A percentile compares a stretch with the other conserved stretches of the same genome.
Conservation (phyloP, 2,797 vertebrate species). For the Epinephelus awoara region DNA sequence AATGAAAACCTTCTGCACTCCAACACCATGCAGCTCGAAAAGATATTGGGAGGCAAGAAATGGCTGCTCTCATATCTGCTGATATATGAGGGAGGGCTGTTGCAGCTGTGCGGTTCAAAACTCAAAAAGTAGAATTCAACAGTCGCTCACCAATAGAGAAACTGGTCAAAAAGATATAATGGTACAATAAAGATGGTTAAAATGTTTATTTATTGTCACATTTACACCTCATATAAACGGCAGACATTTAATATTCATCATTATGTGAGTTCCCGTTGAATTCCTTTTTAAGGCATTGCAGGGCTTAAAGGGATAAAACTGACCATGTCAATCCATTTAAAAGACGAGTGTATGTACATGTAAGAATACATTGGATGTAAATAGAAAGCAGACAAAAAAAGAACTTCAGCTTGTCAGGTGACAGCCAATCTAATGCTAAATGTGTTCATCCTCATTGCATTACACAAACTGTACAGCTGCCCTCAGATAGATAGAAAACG, state of each 20-base stretch:
- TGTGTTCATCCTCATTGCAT: background rate
- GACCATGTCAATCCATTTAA: conserved; percentile 66
- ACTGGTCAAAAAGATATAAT: background rate
- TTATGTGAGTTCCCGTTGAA: conserved; percentile 4
- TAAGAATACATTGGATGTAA: conserved; percentile 53
- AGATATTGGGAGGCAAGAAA: background rate
- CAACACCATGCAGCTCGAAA: background rate
- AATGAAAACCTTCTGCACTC: conserved; percentile 7
- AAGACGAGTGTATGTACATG: conserved; percentile 72
- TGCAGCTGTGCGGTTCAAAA: background rate
- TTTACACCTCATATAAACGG: background rate
- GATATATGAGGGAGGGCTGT: background rate
- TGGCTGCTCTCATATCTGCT: background rate
- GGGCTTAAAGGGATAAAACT: conserved; percentile 65
- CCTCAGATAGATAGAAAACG: conserved; percentile 27
- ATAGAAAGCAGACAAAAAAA: conserved; percentile 32
- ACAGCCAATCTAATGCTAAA: conserved; percentile 26
- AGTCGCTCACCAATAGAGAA: conserved; percentile 1
- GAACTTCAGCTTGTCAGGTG: background rate
- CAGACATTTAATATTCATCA: background rate
- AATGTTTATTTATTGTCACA: background rate
- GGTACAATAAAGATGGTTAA: background rate
- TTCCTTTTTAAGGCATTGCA: conserved; percentile 18
- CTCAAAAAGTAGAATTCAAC: conserved; percentile 4
- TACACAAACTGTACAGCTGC: conserved; percentile 38